These are phyloP conservation scores for Limnephilus rhombicus DNA, from an alignment of 2,888 invertebrate genomes.

Conservation along the genomic window DNA sequence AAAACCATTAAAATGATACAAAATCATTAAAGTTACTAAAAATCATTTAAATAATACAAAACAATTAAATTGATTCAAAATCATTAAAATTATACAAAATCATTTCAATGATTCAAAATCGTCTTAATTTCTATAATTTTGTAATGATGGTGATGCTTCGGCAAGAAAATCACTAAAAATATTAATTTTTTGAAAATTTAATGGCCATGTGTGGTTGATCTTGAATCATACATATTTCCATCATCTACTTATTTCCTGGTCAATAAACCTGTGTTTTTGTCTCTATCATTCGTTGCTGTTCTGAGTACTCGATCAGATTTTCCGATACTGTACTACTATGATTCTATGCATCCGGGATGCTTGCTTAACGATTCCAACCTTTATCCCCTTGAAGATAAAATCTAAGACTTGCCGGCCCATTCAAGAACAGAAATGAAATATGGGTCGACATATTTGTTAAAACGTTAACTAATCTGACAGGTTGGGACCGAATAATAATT, in stretches of 20 bases:
- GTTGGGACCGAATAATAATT: slow-evolving; percentile 36
- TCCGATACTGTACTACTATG: not conserved
- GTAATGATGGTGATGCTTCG: no score
- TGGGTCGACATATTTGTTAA: slow-evolving; percentile 45
- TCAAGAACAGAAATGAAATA: slow-evolving; percentile 28
- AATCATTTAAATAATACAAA: no score
- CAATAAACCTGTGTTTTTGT: not conserved
- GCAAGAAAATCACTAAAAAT: not conserved
- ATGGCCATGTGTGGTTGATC: no score
- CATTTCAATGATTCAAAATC: no score
- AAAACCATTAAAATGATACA: no score
- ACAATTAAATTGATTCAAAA: no score
- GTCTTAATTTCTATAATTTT: not conserved
- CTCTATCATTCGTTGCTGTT: not conserved
- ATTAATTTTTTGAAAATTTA: no score
- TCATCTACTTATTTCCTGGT: not conserved
- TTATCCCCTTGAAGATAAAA: slow-evolving; percentile 12
- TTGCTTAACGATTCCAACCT: slow-evolving; percentile 19
- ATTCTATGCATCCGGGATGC: not conserved
- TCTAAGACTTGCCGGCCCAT: slow-evolving; percentile 18
- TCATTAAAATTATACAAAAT: no score
- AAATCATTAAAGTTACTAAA: no score
- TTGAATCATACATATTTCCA: no score
- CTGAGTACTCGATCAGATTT: not conserved
- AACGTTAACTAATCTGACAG: slow-evolving; percentile 48